Percentiles rank a stretch among this genome's conserved stretches.
Evolutionary conservation across 2,797 vertebrate genomes (phyloP).

Genomic region (Lagothrix lagotricha): DNA sequence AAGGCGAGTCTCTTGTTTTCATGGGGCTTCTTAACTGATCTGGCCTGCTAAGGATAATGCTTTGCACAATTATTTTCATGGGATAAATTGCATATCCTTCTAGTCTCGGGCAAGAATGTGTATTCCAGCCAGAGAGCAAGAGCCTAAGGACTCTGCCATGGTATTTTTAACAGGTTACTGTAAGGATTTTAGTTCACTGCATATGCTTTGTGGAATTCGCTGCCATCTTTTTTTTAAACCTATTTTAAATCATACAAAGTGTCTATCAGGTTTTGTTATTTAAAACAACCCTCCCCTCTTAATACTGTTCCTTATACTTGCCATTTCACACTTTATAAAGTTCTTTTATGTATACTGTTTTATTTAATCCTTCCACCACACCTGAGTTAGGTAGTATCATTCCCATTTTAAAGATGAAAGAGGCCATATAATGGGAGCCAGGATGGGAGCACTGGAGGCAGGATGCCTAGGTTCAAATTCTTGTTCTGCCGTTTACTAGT

Average conservation of each 20-base stretch:
- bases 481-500: background rate
- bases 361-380: background rate
- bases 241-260: background rate
- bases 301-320: background rate
- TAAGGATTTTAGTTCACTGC: slow-evolving; percentile 31
- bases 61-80: slow-evolving; percentile 4
- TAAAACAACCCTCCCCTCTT: background rate
- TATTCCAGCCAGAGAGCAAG: background rate
- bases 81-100: background rate
- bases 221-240: background rate
- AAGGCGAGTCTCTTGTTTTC: slow-evolving; percentile 6
- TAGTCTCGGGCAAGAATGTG: background rate
- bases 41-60: background rate
- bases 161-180: background rate
- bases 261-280: background rate
- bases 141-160: background rate
- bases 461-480: background rate
- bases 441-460: background rate
- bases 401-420: background rate
- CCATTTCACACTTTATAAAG: background rate
- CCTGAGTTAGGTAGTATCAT: background rate
- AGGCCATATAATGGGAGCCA: background rate
- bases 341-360: background rate
- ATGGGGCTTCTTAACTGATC: background rate
- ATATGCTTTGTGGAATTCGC: slow-evolving; percentile 13